Evolutionary conservation across 2,888 invertebrate species (phyloP), one percentile per base, ranked within the genome.

Genomic region (Nomada fabriciana): DNA sequence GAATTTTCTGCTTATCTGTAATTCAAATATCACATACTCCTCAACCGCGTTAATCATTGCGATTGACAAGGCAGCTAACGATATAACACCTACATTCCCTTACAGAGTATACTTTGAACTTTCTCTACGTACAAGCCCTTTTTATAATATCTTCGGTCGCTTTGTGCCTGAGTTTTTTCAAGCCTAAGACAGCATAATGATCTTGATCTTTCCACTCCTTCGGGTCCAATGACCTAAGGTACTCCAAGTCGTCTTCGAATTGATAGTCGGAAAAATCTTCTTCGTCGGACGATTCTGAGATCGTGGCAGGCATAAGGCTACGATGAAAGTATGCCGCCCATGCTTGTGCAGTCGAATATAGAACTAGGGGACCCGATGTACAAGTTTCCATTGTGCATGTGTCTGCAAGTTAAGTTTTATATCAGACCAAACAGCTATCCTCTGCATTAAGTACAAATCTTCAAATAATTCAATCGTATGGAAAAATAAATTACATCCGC

Each of bases 171-270:
- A 97, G 94, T 83, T 96, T 96, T 89, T 96, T 96, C 90, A 99
- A 95, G 69, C 99, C 99, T 81, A 99, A 95, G 20, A 99, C 98
- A 53, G 97, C 97, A 94, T 99, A 99, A 94, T 99, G 99, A 94
- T 99, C 99, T 94, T 99, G 99, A 90, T 98, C 96, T 95, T 99
- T 99, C 99, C 99, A 99, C 91, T 98, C 97, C 94, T 98, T 98
- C 2, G 99, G 99, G 94, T 99, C 98, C 85, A 99, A 94, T 80
- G 97, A 97, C 86, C 97, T 95, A 83, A 99, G 95, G 93, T 98
- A 98, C 76, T 96, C 96, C 11, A 98, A 96, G 94, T 98, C 97
- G 88, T 97, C 97, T 83, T 97, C 95, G 87, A 96, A 95, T 74
- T 95, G 94, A 85, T 95, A 94, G 69, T 94, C 93, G 83, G 94